Conservation (phyloP, 2,113 vertebrate genomes). For the Erythrocercus mccallii region DNA sequence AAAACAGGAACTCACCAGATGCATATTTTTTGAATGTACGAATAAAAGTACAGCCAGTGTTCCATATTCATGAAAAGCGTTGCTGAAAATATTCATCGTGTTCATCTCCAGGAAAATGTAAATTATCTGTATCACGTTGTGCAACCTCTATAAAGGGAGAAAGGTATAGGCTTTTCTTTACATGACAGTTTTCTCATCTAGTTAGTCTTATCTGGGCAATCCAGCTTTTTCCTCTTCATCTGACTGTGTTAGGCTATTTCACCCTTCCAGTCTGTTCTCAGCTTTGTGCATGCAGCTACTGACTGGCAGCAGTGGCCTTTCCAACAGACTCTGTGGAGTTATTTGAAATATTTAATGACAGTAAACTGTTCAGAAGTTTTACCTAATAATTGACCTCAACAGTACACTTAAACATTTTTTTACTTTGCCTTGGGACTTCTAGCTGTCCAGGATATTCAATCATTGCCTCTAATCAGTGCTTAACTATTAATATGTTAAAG, state of each 20-base stretch:
- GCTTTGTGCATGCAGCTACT: not conserved
- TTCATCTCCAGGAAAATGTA: conserved; percentile 41
- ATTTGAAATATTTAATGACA: conserved; percentile 12
- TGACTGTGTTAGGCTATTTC: not conserved
- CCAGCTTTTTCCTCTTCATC: not conserved
- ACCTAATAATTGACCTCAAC: not conserved
- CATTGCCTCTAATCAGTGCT: not conserved
- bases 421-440: not conserved
- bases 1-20: conserved; percentile 35
- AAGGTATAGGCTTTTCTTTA: conserved; percentile 3
- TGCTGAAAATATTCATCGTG: conserved; percentile 34
- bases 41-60: conserved; percentile 48
- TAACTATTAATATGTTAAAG: conserved; percentile 17
- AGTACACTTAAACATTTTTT: not conserved
- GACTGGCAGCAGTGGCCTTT: not conserved
- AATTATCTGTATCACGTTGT: not conserved
- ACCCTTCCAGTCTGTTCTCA: not conserved
- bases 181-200: not conserved
- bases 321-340: not conserved
- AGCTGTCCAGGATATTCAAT: not conserved
- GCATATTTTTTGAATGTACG: conserved; percentile 56
- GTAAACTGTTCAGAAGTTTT: conserved; percentile 36
- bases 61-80: conserved; percentile 62
- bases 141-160: not conserved
- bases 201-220: not conserved